Evolutionary conservation across 2,113 vertebrate genomes (phyloP).

Genomic region (Tupaia tana): DNA sequence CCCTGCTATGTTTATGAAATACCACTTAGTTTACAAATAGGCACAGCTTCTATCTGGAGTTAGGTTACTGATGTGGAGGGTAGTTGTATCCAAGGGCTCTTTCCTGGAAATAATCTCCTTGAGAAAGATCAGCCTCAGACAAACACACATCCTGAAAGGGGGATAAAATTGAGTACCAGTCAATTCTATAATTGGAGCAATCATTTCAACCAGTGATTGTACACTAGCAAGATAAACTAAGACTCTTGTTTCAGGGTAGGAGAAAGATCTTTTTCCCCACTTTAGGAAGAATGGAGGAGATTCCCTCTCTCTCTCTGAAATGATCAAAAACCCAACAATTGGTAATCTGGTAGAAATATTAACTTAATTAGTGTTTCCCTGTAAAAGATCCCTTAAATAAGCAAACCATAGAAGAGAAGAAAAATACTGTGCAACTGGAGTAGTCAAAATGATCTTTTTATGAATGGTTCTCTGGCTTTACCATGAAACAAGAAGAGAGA

Average conservation of each 20-base stretch:
- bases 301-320: background rate
- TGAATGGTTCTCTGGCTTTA: background rate
- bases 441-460: background rate
- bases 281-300: background rate
- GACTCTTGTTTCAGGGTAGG: background rate
- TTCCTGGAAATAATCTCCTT: conserved; percentile 14
- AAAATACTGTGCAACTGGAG: background rate
- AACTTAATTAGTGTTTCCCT: background rate
- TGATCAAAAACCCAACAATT: background rate
- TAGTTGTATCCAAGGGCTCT: background rate
- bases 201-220: background rate
- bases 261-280: background rate
- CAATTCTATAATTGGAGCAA: background rate
- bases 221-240: background rate
- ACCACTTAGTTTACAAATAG: conserved; percentile 3
- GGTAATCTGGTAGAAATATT: background rate
- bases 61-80: background rate
- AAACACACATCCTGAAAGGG: background rate
- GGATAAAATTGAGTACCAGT: background rate
- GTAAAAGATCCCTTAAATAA: background rate
- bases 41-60: background rate
- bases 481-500: background rate
- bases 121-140: background rate
- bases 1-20: background rate
- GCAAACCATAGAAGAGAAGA: background rate